Conservation (phyloP, 2,888 invertebrate genomes). For the Sialis lutaria region DNA sequence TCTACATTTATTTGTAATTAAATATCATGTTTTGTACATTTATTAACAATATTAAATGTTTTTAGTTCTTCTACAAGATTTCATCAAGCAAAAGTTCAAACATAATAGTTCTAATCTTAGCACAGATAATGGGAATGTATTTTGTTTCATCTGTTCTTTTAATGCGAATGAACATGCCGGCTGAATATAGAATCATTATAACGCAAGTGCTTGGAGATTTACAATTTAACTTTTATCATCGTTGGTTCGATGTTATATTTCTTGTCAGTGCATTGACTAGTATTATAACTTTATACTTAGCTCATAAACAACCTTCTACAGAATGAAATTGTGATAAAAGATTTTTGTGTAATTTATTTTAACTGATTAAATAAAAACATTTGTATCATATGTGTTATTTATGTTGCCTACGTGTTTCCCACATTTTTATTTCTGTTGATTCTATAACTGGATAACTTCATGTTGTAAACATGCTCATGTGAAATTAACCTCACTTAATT, state of each 20-base stretch:
- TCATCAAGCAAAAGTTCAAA: slow-evolving; percentile 98
- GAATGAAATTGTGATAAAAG: slow-evolving; percentile 11
- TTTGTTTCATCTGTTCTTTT: slow-evolving; percentile 94
- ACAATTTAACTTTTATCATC: slow-evolving; percentile 97
- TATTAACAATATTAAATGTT: slow-evolving; percentile 13
- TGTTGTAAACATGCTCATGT: too few relatives aligned
- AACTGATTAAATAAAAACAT: neutral
- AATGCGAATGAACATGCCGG: slow-evolving; percentile 99
- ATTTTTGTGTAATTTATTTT: neutral
- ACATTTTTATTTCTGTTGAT: too few relatives aligned
- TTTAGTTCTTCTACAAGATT: slow-evolving; percentile 97
- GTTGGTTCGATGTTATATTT: slow-evolving; percentile 99
- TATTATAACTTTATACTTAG: slow-evolving; percentile 87
- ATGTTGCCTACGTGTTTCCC: too few relatives aligned
- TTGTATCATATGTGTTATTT: neutral
- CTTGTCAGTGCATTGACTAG: slow-evolving; percentile 90
- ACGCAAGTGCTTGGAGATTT: slow-evolving; percentile 88
- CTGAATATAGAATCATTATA: slow-evolving; percentile 86
- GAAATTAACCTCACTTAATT: too few relatives aligned
- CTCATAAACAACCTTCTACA: slow-evolving; percentile 68
- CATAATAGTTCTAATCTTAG: slow-evolving; percentile 87
- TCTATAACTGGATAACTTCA: too few relatives aligned
- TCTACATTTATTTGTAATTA: neutral
- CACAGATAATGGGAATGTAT: slow-evolving; percentile 99
- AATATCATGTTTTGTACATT: neutral